These are phyloP conservation scores for Perithous albicinctus DNA, from an alignment of 2,888 invertebrate species.

Conservation along the genomic window DNA sequence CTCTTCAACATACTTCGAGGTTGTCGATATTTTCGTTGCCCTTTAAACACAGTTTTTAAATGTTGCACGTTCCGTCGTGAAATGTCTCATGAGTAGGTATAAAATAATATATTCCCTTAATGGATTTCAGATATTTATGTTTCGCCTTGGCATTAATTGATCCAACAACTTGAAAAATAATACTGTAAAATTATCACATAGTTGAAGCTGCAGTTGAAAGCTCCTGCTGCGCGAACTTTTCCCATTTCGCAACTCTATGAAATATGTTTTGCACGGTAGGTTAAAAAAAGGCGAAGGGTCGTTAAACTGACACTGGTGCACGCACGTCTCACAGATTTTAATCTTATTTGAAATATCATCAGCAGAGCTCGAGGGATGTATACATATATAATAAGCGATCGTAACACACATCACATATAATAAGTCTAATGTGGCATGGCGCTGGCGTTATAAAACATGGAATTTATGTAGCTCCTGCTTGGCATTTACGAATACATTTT, in stretches of 20 bases:
- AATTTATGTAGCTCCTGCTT: constrained; percentile 37
- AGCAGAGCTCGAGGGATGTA: constrained; percentile 24
- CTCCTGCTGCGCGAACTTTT: constrained; percentile 1
- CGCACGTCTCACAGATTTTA: constrained; percentile 38
- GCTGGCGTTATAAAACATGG: constrained; percentile 37
- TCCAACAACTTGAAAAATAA: no score
- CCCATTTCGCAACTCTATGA: constrained; percentile 5
- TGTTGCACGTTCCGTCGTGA: no score
- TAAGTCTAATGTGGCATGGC: background rate
- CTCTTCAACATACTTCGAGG: no score
- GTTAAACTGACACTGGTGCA: constrained; percentile 38
- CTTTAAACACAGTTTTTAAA: no score
- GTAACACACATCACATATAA: constrained; percentile 15
- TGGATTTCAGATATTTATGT: background rate
- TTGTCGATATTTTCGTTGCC: no score
- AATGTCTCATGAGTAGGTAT: no score
- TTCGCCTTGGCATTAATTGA: no score
- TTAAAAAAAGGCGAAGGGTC: constrained; percentile 21
- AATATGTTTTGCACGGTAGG: background rate
- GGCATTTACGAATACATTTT: constrained; percentile 46
- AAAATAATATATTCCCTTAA: background rate
- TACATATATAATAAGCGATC: constrained; percentile 29
- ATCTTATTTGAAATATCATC: constrained; percentile 58
- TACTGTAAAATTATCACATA: background rate
- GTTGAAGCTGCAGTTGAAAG: background rate